phyloP scores from a whole-genome alignment of 1,140 invertebrate genomes.

The Calosoma granatense region DNA sequence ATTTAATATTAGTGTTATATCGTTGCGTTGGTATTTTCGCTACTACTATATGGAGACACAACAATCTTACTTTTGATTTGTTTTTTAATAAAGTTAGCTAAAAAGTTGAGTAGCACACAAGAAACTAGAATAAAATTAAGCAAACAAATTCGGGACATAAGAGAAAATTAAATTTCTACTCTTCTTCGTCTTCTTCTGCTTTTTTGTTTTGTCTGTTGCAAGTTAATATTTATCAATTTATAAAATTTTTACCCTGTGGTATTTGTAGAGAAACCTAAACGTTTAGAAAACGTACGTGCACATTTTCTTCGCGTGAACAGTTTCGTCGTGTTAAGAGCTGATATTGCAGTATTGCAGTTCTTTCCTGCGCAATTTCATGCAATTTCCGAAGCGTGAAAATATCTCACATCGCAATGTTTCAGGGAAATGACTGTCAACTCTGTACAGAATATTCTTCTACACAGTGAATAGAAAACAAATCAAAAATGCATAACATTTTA shows the following conservation, averaged over 20 bases:
- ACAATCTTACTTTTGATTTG: conserved; percentile 5
- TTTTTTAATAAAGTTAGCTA: conserved; percentile 4
- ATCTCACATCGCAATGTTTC: too few species aligned
- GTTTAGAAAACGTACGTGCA: too few species aligned
- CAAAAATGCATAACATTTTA: too few species aligned
- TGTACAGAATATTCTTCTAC: too few species aligned
- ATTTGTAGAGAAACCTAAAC: not conserved
- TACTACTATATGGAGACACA: not conserved
- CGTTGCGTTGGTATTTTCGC: not conserved
- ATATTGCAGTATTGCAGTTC: too few species aligned
- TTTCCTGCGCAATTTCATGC: too few species aligned
- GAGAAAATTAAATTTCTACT: not conserved
- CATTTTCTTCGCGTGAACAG: too few species aligned
- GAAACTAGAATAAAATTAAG: not conserved
- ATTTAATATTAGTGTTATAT: not conserved
- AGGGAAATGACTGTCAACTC: too few species aligned
- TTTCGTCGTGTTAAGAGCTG: too few species aligned
- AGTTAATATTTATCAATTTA: not conserved
- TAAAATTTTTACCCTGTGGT: not conserved
- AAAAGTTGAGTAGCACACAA: not conserved
- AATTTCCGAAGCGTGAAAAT: too few species aligned
- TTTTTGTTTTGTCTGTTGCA: not conserved
- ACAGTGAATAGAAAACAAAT: too few species aligned
- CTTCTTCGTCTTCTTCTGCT: not conserved
- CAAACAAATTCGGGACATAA: not conserved